These are phyloP conservation scores for Urosaurus nigricauda DNA, from an alignment of 2,797 vertebrate species.

Conservation along the genomic window DNA sequence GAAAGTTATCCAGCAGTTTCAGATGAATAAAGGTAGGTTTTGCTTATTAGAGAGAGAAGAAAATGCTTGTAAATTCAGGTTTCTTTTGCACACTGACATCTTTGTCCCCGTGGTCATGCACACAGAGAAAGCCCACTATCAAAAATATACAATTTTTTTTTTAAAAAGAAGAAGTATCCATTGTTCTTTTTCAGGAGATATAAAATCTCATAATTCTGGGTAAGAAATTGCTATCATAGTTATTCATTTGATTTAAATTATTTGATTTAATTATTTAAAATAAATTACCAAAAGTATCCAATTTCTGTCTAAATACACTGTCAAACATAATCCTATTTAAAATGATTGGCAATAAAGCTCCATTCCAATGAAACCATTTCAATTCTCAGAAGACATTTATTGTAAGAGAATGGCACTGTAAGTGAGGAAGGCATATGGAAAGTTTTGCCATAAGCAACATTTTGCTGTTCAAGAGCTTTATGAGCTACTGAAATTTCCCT, in stretches of 20 bases:
- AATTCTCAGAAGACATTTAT: conserved; percentile 50
- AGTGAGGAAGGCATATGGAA: conserved; percentile 46
- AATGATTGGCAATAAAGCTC: conserved; percentile 47
- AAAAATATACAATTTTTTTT: conserved; percentile 29
- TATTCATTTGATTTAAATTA: conserved; percentile 52
- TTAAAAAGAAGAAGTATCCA: background rate
- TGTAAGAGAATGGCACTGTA: conserved; percentile 53
- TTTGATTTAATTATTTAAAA: conserved; percentile 58
- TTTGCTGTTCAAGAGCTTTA: conserved; percentile 44
- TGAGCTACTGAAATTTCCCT: conserved; percentile 55
- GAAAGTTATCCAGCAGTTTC: background rate
- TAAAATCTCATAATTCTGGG: conserved; percentile 25
- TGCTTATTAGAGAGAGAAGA: background rate
- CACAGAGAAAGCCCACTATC: conserved; percentile 5
- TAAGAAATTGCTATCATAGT: conserved; percentile 40
- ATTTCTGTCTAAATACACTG: conserved; percentile 56
- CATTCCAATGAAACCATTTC: conserved; percentile 51
- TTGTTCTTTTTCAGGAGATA: conserved; percentile 34
- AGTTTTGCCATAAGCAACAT: conserved; percentile 54
- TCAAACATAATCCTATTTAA: conserved; percentile 47
- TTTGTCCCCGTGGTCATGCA: accelerated
- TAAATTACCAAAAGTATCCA: conserved; percentile 42
- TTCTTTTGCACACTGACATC: background rate
- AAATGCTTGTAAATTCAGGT: background rate
- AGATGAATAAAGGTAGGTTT: background rate